Evolutionary conservation across 2,888 invertebrate genomes (phyloP).

Genomic region (Tanytarsus gracilentus): DNA sequence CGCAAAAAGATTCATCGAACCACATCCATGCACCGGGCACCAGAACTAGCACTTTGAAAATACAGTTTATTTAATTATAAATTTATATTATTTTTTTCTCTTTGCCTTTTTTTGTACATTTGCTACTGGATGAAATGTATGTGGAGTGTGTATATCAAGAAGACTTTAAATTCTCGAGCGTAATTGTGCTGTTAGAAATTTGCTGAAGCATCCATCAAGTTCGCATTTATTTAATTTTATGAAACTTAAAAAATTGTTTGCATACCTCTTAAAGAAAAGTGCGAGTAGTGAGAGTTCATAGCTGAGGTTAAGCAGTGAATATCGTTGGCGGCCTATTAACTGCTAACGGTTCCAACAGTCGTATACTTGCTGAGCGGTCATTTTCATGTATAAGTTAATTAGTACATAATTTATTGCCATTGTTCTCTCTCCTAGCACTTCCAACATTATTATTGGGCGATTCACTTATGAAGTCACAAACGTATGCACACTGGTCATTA

Average conservation of each 20-base stretch:
- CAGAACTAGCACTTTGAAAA: neutral
- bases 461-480: too few species aligned
- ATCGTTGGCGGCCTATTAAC: slow-evolving; percentile 12
- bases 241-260: neutral
- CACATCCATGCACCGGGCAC: neutral
- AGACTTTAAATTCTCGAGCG: neutral
- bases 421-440: neutral
- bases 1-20: neutral
- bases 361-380: neutral
- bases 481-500: too few species aligned
- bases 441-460: neutral
- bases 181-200: neutral
- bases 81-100: neutral
- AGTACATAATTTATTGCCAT: slow-evolving; percentile 1
- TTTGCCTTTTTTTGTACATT: neutral
- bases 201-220: neutral
- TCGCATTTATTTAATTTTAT: neutral
- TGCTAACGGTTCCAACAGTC: neutral
- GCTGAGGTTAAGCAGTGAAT: too few species aligned
- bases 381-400: slow-evolving; percentile 1
- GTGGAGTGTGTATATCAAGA: neutral
- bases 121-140: neutral
- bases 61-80: slow-evolving; percentile 21
- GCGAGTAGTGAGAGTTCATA: too few species aligned
- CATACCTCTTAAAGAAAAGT: too few species aligned